phyloP scores from a whole-genome alignment of 2,888 invertebrate species.

The Apotomis turbidana region DNA sequence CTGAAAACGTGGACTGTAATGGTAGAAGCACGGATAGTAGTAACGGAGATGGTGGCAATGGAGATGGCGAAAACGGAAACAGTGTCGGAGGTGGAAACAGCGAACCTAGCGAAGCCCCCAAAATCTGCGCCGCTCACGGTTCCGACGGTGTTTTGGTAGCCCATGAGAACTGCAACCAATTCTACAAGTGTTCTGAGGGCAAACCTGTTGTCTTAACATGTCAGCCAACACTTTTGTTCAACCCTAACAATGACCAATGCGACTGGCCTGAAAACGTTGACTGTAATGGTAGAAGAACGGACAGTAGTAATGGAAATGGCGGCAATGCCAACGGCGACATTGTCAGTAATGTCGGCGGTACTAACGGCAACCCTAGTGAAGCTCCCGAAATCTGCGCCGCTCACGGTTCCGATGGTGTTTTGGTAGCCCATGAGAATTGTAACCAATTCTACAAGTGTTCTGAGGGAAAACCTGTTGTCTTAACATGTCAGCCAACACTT shows the following conservation, averaged over 20 bases:
- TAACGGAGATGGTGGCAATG: conserved; percentile 16
- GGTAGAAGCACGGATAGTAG: conserved; percentile 42
- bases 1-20: conserved; percentile 53
- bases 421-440: conserved; percentile 59
- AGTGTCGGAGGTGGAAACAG: conserved; percentile 30
- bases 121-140: no score
- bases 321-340: conserved; percentile 3
- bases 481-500: conserved; percentile 50
- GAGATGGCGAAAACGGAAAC: conserved; percentile 42
- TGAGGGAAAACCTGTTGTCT: conserved; percentile 49
- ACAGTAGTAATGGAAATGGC: not conserved
- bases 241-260: conserved; percentile 51
- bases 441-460: conserved; percentile 57
- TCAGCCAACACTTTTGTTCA: conserved; percentile 49
- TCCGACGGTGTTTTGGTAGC: no score
- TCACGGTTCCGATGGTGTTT: conserved; percentile 50
- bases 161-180: no score
- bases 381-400: conserved; percentile 54
- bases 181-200: no score
- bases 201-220: conserved; percentile 1
- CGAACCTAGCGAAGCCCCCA: no score
- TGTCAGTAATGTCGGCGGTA: not conserved
- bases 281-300: conserved; percentile 52
- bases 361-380: conserved; percentile 50
- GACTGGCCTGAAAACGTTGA: conserved; percentile 39